Evolutionary conservation across 37 sponge, comb jelly and placozoan species (phyloP), one percentile per base, ranked within the genome.

Genomic region (Halichondria panicea): DNA sequence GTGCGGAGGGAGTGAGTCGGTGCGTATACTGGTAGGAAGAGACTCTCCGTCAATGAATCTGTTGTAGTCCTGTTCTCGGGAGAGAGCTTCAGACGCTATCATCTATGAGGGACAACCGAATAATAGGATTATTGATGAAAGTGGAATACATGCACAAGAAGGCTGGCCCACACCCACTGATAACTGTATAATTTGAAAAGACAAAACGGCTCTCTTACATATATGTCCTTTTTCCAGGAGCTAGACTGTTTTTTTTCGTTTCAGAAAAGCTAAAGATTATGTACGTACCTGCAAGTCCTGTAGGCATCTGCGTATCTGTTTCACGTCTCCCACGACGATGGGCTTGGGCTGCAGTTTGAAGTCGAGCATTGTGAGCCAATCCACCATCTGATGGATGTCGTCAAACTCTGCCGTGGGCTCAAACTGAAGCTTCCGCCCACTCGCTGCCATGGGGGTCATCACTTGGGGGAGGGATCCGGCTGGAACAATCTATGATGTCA

Each of bases 401-500:
- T 73, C 82, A 54, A 82, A 82, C 19, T 82, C 74, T 22, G 32
- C 25, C 13, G 82, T 67, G 27, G 82, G 66, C 31, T 55, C 35
- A 30, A 82, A 54, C 0, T 53, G 24, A 9, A 21, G 8, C 1
- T 52, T 15, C 3, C 34, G 64, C 24, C 53, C 75, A n/a, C 43
- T 66, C 8, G 56, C 31, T 3, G 71, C 54, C 12, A 46, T 73
- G 13, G 74, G 74, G n/a, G 80, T 69, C 41, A 46, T 63, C 81
- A 71, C 53, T 1, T 63, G 46, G 35, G 81, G 81, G 32, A 71
- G 77, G 18, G 60, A 56, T 3, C 84, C 84, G 27, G 84, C 84
- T 34, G 84, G 84, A 13, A 83, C 70, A 43, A 76, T 76, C 76
- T 83, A 63, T n/a, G n/a, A n/a, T n/a, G n/a, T n/a, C n/a, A n/a